Evolutionary conservation across 2,113 vertebrate genomes (phyloP), one percentile per base, ranked within the genome.

Genomic region (Serilophus lunatus): DNA sequence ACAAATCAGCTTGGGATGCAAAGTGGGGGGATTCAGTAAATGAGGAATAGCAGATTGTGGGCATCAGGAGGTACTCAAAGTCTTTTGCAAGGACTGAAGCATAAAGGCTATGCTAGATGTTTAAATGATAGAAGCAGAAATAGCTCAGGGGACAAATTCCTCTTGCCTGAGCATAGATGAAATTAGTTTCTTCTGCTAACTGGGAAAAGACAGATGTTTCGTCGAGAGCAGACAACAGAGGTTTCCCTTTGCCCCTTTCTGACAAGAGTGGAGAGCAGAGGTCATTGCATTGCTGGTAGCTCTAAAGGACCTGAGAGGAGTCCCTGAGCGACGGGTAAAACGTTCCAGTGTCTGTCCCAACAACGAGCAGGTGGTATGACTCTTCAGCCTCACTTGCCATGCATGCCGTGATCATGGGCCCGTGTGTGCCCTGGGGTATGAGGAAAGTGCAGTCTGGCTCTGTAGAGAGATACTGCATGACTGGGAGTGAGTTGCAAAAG

Each of bases 261-360:
- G 13, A 69, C 31, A 0, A 0, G 45, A 50, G 59, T 0, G 0
- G 74, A 85, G 59, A 68, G 36, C 71, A 76, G 63, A 72, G 66
- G 61, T 86, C 40, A 12, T 49, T 49, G 69, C 18, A 12, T 38
- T 77, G 51, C 57, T 76, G 45, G 14, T 79, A n/a, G 33, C 38
- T 93, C 57, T 76, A 5, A 2, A 64, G 44, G 47, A 66, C 66
- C 59, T 13, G 38, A 51, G 53, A 24, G 9, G 1, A 2, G 28
- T 63, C n/a, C 26, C 40, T 0, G 1, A n/a, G 38, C 6, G 2
- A 0, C 1, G 68, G 26, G 7, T 0, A 2, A 56, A 53, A 0
- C 5, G 33, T 59, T 70, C n/a, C 6, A 4, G 44, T 4, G 19
- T 33, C 50, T 33, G 31, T 80, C 7, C 22, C 53, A 77, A 50